A percentile compares a stretch with the other conserved stretches of the same genome.
phyloP scores from a whole-genome alignment of 1,140 invertebrate genomes.

The Solenopsis fugax region DNA sequence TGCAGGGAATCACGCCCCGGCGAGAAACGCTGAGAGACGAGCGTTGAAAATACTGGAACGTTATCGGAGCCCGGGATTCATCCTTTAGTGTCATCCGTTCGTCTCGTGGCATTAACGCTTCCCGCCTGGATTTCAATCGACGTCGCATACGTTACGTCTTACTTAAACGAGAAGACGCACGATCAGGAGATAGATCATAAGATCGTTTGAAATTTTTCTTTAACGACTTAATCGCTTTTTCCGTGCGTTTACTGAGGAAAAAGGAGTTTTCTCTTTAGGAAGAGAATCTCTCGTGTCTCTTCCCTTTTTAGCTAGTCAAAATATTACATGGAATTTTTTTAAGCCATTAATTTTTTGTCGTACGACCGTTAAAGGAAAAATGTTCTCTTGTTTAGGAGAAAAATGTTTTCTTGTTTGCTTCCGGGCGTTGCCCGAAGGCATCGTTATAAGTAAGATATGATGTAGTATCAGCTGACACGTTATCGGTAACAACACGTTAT shows the following conservation, averaged over 20 bases:
- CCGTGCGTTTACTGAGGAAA: background rate
- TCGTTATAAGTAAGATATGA: background rate
- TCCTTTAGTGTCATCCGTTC: constrained; percentile 19
- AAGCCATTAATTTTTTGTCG: constrained; percentile 5
- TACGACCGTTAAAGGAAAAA: constrained; percentile 10
- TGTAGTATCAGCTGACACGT: background rate
- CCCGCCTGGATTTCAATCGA: constrained; percentile 2
- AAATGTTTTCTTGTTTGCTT: constrained; percentile 34
- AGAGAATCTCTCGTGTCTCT: background rate
- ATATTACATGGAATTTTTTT: no score
- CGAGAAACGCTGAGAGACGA: constrained; percentile 22
- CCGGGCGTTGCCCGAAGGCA: background rate
- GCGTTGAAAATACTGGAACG: constrained; percentile 26
- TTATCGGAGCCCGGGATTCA: constrained; percentile 25
- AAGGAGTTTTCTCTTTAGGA: background rate
- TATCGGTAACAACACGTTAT: background rate
- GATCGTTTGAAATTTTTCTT: constrained; percentile 11
- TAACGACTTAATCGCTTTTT: constrained; percentile 12
- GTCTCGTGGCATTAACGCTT: constrained; percentile 11
- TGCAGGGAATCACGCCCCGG: constrained; percentile 33
- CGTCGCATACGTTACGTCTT: constrained; percentile 5
- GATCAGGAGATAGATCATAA: background rate
- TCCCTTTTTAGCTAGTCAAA: background rate
- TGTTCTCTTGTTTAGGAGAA: constrained; percentile 23
- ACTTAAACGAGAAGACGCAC: background rate